A percentile compares a stretch with the other conserved stretches of the same genome.
Conservation (phyloP, 2,797 vertebrate genomes). For the Lindbergichthys nudifrons region DNA sequence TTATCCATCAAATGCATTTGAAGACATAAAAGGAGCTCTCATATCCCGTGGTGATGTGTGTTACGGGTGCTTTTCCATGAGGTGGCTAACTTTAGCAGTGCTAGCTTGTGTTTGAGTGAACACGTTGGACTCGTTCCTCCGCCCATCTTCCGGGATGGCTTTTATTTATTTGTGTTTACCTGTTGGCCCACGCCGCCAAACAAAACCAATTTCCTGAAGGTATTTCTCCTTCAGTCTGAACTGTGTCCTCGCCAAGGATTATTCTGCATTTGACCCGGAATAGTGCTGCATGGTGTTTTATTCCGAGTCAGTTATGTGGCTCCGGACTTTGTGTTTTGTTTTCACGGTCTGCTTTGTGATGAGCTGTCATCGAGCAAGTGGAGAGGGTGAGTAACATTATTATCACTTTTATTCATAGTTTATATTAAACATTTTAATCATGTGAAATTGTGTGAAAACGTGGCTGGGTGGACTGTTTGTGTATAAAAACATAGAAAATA, state of each 20-base stretch:
- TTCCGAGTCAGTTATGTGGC: constrained; percentile 78
- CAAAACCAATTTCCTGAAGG: constrained; percentile 71
- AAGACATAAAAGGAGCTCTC: background rate
- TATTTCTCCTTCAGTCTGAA: constrained; percentile 32
- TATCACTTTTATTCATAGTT: background rate
- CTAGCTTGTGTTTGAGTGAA: constrained; percentile 73
- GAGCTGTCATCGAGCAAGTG: constrained; percentile 75
- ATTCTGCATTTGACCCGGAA: constrained; percentile 41
- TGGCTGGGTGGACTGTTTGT: background rate
- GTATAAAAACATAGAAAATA: background rate
- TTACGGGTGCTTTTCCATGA: constrained; percentile 19
- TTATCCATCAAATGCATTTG: background rate
- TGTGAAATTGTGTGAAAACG: background rate
- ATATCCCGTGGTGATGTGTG: background rate
- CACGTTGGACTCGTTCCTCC: constrained; percentile 81
- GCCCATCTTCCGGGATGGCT: constrained; percentile 83
- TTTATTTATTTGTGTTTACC: constrained; percentile 82
- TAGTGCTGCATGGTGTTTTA: constrained; percentile 50
- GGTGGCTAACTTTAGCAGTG: constrained; percentile 62
- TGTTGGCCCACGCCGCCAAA: constrained; percentile 67
- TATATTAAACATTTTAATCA: background rate
- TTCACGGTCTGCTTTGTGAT: constrained; percentile 72
- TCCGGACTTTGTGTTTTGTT: constrained; percentile 78
- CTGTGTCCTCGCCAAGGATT: constrained; percentile 49
- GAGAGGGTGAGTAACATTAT: constrained; percentile 80